These are phyloP conservation scores for Monarcha castaneiventris DNA, from an alignment of 2,113 vertebrate species.

Conservation along the genomic window DNA sequence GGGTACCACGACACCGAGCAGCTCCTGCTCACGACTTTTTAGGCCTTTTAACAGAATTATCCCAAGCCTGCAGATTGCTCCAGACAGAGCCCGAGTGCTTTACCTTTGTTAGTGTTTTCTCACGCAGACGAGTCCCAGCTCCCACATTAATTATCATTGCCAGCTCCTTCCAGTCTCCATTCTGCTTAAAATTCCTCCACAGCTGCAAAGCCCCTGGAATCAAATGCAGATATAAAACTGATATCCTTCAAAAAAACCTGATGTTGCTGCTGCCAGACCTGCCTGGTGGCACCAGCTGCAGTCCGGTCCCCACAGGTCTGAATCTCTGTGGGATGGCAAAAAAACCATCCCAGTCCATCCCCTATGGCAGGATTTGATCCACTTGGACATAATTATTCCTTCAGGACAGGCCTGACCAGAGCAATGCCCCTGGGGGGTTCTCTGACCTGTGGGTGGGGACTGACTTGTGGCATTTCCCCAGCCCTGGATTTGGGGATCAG, in stretches of 20 bases:
- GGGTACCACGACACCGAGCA: background rate
- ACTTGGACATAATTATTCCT: background rate
- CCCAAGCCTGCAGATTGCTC: background rate
- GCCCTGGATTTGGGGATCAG: background rate
- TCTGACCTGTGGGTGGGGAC: accelerated
- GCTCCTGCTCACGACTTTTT: background rate
- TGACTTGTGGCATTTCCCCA: background rate
- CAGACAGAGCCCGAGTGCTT: background rate
- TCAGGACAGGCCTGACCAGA: background rate
- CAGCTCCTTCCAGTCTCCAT: background rate
- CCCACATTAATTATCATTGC: constrained; percentile 27
- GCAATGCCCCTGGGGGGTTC: background rate
- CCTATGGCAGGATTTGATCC: background rate
- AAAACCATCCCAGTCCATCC: background rate
- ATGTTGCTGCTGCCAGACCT: background rate
- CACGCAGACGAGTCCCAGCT: background rate
- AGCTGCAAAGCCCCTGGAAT: background rate
- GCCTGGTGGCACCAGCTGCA: background rate
- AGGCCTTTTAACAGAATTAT: background rate
- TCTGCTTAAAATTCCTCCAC: background rate
- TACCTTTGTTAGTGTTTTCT: constrained; percentile 19
- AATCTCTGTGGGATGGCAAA: background rate
- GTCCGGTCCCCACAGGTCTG: background rate
- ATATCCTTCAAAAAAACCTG: background rate
- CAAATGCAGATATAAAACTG: background rate